A percentile compares a stretch with the other conserved stretches of the same genome.
phyloP scores from a whole-genome alignment of 2,113 vertebrate species.

The Stictonetta naevosa region DNA sequence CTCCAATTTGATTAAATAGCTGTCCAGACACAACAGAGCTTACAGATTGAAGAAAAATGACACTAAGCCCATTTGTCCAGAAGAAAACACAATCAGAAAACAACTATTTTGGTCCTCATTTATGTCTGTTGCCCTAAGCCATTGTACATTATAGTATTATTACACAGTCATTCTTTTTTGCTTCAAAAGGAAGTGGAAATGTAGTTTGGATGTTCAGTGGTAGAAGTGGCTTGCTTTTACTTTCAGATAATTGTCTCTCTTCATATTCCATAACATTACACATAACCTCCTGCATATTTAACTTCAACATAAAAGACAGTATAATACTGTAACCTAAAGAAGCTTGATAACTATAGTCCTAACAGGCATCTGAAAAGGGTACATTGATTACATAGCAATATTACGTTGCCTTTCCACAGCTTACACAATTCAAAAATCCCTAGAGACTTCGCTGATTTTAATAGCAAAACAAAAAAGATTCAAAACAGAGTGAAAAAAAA shows the following conservation, averaged over 20 bases:
- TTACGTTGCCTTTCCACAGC: not conserved
- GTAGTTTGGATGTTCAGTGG: not conserved
- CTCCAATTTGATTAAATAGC: constrained; percentile 71
- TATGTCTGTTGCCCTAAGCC: not conserved
- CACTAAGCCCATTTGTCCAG: constrained; percentile 18
- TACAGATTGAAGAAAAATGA: constrained; percentile 13
- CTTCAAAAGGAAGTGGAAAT: constrained; percentile 5
- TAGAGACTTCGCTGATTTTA: not conserved
- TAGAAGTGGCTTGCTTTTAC: not conserved
- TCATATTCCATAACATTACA: not conserved
- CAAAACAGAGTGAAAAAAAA: not conserved
- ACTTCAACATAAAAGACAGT: not conserved
- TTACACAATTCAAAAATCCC: not conserved
- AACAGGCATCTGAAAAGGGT: not conserved
- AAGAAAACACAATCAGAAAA: constrained; percentile 28
- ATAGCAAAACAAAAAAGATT: not conserved
- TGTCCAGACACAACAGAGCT: constrained; percentile 63
- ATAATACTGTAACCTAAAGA: not conserved
- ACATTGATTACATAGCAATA: not conserved
- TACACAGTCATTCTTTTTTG: not conserved
- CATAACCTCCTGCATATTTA: not conserved
- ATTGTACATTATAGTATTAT: not conserved
- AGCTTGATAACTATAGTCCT: not conserved
- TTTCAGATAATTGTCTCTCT: not conserved
- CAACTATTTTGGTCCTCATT: not conserved